Conservation (phyloP, 2,797 vertebrate species). For the Neomorphus geoffroyi region DNA sequence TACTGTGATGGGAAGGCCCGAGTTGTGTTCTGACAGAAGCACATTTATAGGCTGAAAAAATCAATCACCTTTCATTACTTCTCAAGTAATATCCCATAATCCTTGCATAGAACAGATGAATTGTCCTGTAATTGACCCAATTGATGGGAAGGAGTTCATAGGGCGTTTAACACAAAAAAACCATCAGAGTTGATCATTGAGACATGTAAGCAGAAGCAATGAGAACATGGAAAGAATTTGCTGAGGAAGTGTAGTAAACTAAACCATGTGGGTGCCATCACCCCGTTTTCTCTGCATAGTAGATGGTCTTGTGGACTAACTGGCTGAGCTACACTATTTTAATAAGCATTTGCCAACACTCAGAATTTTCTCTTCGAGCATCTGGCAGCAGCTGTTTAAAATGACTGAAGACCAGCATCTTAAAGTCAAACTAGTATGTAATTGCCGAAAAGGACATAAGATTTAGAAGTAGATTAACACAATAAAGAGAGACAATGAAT, state of each 20-base stretch:
- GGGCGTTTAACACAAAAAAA: not conserved
- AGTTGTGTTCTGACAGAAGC: not conserved
- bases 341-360: not conserved
- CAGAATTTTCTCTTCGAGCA: not conserved
- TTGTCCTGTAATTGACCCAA: not conserved
- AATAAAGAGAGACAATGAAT: not conserved
- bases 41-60: not conserved
- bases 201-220: not conserved
- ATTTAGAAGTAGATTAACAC: not conserved
- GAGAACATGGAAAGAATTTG: not conserved
- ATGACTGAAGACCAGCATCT: not conserved
- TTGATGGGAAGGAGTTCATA: not conserved
- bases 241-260: not conserved
- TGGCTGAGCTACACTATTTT: not conserved
- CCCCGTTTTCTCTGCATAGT: not conserved
- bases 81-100: not conserved
- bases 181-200: not conserved
- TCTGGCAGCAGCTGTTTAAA: not conserved
- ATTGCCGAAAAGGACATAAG: not conserved
- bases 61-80: conserved; percentile 1
- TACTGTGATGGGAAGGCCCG: not conserved
- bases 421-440: conserved; percentile 33
- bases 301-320: not conserved
- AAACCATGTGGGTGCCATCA: not conserved
- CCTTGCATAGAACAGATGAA: not conserved